These are phyloP conservation scores for Pampusana beccarii DNA, from an alignment of 2,113 vertebrate species.

Conservation along the genomic window DNA sequence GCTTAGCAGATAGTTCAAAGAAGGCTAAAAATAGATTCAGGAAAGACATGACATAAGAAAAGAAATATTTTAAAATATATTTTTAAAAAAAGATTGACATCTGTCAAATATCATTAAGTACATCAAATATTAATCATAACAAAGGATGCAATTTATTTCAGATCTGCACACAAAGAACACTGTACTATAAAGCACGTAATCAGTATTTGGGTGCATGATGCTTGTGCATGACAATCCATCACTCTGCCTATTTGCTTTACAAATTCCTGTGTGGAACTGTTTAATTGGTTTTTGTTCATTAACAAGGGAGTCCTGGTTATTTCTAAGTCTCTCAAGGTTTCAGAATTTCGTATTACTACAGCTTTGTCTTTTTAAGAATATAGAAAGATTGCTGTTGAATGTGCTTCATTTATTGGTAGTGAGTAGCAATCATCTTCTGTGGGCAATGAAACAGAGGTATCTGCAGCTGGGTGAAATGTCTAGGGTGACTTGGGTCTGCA, in stretches of 20 bases:
- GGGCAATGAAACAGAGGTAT: not conserved
- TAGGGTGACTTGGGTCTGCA: not conserved
- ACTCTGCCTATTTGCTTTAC: not conserved
- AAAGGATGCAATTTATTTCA: not conserved
- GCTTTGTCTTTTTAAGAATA: not conserved
- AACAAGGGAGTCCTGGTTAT: not conserved
- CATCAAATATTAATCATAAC: not conserved
- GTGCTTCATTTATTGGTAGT: not conserved
- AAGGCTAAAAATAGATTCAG: not conserved
- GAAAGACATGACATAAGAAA: not conserved
- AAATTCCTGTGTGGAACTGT: not conserved
- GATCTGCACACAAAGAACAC: not conserved
- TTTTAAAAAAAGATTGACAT: not conserved
- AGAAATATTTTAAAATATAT: not conserved
- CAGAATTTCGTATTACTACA: not conserved
- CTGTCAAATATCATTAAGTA: not conserved
- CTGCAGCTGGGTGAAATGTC: not conserved
- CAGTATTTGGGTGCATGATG: not conserved
- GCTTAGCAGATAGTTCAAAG: not conserved
- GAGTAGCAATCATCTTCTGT: not conserved
- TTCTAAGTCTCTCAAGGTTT: not conserved
- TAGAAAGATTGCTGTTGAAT: not conserved
- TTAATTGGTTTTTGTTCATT: not conserved
- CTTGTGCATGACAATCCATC: not conserved
- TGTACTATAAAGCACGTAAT: not conserved